Base-by-base conservation (phyloP, 2,797 vertebrate genomes). In the Pangasius larnaudii region DNA sequence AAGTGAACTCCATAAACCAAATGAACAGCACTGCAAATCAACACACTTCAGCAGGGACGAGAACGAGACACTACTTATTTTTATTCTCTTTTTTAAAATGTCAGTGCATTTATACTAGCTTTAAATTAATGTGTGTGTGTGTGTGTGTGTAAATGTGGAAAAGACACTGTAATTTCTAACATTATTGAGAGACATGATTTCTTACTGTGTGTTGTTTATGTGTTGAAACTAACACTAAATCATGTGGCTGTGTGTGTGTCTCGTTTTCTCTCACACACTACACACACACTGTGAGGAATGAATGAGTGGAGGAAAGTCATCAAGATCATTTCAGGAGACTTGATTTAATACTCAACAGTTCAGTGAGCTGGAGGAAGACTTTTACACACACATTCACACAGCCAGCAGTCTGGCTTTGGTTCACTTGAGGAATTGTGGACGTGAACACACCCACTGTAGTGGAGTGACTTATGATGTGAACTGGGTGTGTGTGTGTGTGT, bases 311-410 rank as follows among this genome's bases (percentile, higher is more conserved):
- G 63, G 61, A 53, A 84, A 2, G 0, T 84, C 61, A 84, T 10
- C 42, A 67, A 51, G 42, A 84, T 67, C n/a, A 67, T 84, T 67
- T 67, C n/a, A 13, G 30, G 8, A 84, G 61, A 84, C 67, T 84
- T 84, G 63, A 67, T 51, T 67, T 69, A 33, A 84, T 53, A 84
- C 61, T 51, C 42, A 65, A 49, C 9, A 67, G n/a, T 84, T 84
- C 46, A 67, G 13, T 67, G 81, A 84, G 27, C 42, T 51, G 18
- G 61, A 65, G 14, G 59, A n/a, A 67, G 51, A 67, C 14, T 24
- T 80, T 80, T 39, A 22, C 51, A 79, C 77, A 33, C 53, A 39
- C 8, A 77, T 14, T 49, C 42, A n/a, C 24, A 42, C 36, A 51
- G n/a, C 5, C 5, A 11, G 42, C n/a, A 67, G 46, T 30, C 81